phyloP scores from a whole-genome alignment of 1,140 invertebrate species.

The Scaptodrosophila lebanonensis region DNA sequence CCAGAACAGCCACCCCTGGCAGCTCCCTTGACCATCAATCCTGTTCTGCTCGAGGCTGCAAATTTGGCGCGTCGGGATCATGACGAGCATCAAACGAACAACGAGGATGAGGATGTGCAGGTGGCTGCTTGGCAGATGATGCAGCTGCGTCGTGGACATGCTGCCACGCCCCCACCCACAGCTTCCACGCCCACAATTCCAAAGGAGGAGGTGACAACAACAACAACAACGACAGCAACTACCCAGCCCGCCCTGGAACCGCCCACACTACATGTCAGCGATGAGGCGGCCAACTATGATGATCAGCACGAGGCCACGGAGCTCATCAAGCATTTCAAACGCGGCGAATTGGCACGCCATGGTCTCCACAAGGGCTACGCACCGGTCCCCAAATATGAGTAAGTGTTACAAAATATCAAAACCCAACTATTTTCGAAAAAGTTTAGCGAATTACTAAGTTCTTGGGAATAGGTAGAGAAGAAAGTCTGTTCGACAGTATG shows the following conservation, averaged over 20 bases:
- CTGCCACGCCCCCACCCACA: slow-evolving; percentile 3
- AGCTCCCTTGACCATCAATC: slow-evolving; percentile 72
- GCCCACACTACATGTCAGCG: slow-evolving; percentile 47
- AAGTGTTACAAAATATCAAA: slow-evolving; percentile 25
- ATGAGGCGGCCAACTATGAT: slow-evolving; percentile 63
- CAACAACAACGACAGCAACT: slow-evolving; percentile 11
- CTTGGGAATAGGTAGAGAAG: too few species aligned
- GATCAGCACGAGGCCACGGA: slow-evolving; percentile 63
- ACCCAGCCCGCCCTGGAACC: slow-evolving; percentile 6
- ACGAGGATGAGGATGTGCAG: slow-evolving; percentile 48
- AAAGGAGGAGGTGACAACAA: slow-evolving; percentile 13
- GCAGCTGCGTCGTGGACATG: slow-evolving; percentile 51
- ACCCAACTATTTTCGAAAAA: too few species aligned
- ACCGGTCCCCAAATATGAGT: slow-evolving; percentile 71
- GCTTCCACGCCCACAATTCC: slow-evolving; percentile 7
- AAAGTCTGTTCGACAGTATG: too few species aligned
- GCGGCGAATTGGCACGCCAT: slow-evolving; percentile 59
- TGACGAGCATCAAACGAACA: slow-evolving; percentile 17
- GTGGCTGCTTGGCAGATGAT: slow-evolving; percentile 60
- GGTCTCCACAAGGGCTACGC: slow-evolving; percentile 68
- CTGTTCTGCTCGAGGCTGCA: slow-evolving; percentile 78
- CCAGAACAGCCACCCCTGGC: background rate
- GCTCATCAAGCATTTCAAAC: slow-evolving; percentile 71
- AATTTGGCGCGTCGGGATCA: slow-evolving; percentile 64
- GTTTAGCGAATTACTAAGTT: too few species aligned